Base-by-base conservation (phyloP, 2,888 invertebrate genomes). In the Volucella inanis region DNA sequence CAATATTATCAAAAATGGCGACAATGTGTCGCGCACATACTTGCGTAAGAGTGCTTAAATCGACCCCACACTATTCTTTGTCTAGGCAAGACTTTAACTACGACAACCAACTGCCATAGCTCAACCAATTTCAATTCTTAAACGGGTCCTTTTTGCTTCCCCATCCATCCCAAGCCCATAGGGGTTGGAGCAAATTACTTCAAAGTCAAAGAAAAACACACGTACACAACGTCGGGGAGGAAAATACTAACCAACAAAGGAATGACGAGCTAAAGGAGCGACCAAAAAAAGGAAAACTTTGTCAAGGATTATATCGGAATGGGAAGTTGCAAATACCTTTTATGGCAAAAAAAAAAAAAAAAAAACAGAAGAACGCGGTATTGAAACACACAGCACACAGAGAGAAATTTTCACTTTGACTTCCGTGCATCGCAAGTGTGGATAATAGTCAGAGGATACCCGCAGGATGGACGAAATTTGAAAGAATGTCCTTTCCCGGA, bases 1-100 rank as follows among this genome's bases (percentile, higher is more conserved):
- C 43, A 62, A 22, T 68, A 68, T 74, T 45, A 31, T 54, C 18
- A 41, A 49, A 50, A 74, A 70, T 79, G 83, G 83, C 83, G 74
- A 79, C 83, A 74, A 59, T 57, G 68, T 79, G 78, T 78, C 83
- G 74, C 55, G 78, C 62, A 78, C 65, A 62, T 54, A 57, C 68
- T 68, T 83, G 45, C 62, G 54, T 62, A 74, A 43, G 14, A 18
- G 55, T 45, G 22, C 39, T 50, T 55, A 61, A 49, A 45, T 47
- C 45, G 41, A 55, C 62, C 47, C 14, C 68, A n/a, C 47, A 15
- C 47, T 50, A 31, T 22, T n/a, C 49, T 15, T 11, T 14, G 52
- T 55, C 72, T 49, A 54, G 67, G 54, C 9, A 49, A 8, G 52
- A 38, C 45, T 50, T 45, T 65, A 70, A 74, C 74, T 62, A 65